Evolutionary conservation across 2,888 invertebrate genomes (phyloP).

Genomic region (Microchrysa polita): DNA sequence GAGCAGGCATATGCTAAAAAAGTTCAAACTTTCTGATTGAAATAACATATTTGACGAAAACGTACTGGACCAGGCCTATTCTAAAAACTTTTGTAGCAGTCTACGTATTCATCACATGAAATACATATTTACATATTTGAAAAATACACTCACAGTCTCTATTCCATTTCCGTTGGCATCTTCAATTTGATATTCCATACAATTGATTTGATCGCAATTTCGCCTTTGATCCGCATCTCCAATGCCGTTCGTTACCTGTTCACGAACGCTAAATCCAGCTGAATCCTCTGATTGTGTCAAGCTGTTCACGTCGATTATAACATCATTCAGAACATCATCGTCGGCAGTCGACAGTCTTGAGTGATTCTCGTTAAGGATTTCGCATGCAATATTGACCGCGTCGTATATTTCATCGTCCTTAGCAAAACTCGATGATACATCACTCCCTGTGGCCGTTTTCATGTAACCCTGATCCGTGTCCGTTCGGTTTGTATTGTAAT

Average conservation of each 20-base stretch:
- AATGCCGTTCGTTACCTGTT: neutral
- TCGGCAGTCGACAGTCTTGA: constrained; percentile 54
- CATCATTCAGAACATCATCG: constrained; percentile 57
- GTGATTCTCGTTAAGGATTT: constrained; percentile 56
- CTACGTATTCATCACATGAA: too few species aligned
- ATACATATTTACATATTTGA: too few species aligned
- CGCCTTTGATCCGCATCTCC: neutral
- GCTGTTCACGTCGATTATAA: constrained; percentile 57
- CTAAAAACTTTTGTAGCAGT: too few species aligned
- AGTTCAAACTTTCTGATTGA: too few species aligned
- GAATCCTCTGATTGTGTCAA: constrained; percentile 57
- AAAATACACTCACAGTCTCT: neutral
- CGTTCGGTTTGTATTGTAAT: constrained; percentile 5
- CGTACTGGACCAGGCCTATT: too few species aligned
- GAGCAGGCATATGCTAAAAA: too few species aligned
- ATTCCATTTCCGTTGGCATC: neutral
- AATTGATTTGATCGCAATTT: constrained; percentile 51
- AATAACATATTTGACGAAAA: too few species aligned
- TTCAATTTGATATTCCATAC: neutral
- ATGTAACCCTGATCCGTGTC: neutral
- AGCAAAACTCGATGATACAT: constrained; percentile 10
- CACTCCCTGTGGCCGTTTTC: constrained; percentile 12
- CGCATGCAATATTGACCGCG: constrained; percentile 51
- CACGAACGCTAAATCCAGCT: constrained; percentile 1
- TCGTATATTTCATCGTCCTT: constrained; percentile 51